Percentiles rank a stretch among this genome's conserved stretches.
phyloP scores from a whole-genome alignment of 2,797 vertebrate species.

The Ceryle rudis region DNA sequence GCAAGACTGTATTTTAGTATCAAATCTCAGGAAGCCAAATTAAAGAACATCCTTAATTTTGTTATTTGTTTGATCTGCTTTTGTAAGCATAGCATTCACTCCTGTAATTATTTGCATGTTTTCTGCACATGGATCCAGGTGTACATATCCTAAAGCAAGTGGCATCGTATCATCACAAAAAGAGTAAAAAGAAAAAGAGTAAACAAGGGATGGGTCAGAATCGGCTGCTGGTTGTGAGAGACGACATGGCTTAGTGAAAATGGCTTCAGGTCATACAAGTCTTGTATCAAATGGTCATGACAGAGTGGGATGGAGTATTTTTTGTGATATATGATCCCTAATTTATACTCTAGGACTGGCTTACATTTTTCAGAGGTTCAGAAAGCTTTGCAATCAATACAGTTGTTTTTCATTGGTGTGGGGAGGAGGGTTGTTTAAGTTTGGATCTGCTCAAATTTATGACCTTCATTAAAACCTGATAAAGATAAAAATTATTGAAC shows the following conservation, averaged over 20 bases:
- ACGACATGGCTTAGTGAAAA: not conserved
- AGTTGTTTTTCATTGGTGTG: not conserved
- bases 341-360: not conserved
- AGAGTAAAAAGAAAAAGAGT: not conserved
- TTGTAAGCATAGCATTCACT: rapidly evolving
- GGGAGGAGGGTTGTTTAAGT: not conserved
- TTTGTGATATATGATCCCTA: not conserved
- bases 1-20: not conserved
- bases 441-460: not conserved
- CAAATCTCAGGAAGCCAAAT: not conserved
- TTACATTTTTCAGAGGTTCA: not conserved
- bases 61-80: not conserved
- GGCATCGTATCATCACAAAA: not conserved
- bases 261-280: not conserved
- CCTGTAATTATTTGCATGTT: not conserved
- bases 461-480: not conserved
- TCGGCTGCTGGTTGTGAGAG: rapidly evolving
- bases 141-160: not conserved
- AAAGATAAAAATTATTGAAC: not conserved
- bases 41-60: not conserved
- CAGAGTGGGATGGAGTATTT: not conserved
- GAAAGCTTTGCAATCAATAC: not conserved
- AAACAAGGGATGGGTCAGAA: not conserved
- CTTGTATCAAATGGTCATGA: not conserved
- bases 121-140: not conserved